Evolutionary conservation across 2,888 invertebrate species (phyloP).

Genomic region (Noctuana brunneofusca): DNA sequence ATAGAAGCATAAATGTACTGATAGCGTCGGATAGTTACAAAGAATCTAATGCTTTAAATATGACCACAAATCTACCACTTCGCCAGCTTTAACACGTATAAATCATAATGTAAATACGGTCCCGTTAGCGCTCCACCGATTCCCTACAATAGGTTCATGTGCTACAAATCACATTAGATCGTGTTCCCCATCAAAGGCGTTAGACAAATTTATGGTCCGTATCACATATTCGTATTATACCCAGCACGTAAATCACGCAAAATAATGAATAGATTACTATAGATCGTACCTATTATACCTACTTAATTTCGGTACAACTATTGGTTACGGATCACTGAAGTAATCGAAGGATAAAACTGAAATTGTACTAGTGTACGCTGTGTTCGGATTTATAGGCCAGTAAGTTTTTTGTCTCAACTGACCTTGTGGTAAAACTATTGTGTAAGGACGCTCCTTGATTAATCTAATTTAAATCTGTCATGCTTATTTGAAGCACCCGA

Average conservation of each 20-base stretch:
- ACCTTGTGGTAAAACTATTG: slow-evolving; percentile 15
- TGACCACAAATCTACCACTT: slow-evolving; percentile 8
- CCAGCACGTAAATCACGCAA: slow-evolving; percentile 50
- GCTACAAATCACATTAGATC: slow-evolving; percentile 53
- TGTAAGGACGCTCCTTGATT: neutral
- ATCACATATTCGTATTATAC: slow-evolving; percentile 64
- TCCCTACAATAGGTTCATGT: slow-evolving; percentile 51
- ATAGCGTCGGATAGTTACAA: neutral
- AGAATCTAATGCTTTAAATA: neutral
- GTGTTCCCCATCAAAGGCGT: slow-evolving; percentile 50
- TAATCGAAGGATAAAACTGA: slow-evolving; percentile 43
- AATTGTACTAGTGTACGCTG: neutral
- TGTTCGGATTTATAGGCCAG: slow-evolving; percentile 1
- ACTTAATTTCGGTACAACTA: slow-evolving; percentile 54
- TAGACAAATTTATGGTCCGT: slow-evolving; percentile 71
- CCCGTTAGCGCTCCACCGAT: slow-evolving; percentile 50
- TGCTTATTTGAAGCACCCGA: neutral
- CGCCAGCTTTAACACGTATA: slow-evolving; percentile 7
- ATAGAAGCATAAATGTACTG: neutral
- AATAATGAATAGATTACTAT: slow-evolving; percentile 35
- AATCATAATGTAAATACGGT: slow-evolving; percentile 29
- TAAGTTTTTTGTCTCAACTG: neutral
- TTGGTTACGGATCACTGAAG: slow-evolving; percentile 58
- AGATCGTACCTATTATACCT: slow-evolving; percentile 33
- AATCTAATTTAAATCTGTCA: neutral